Conservation (phyloP, 2,797 vertebrate genomes). For the Tachyglossus aculeatus region DNA sequence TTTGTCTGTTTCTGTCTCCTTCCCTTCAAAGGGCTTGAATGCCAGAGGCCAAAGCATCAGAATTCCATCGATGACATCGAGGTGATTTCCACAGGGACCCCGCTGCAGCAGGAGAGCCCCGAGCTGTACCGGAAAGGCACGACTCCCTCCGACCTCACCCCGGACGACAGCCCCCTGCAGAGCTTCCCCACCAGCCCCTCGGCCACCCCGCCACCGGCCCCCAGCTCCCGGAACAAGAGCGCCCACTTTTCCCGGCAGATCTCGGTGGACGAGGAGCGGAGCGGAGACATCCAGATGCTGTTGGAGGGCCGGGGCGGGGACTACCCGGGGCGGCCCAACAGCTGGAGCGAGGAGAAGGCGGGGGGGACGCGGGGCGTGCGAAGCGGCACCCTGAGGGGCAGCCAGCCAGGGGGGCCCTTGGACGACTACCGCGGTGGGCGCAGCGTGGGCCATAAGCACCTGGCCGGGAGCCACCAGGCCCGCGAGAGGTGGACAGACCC, state of each 20-base stretch:
- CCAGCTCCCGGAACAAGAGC: constrained; percentile 79
- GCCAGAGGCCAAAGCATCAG: constrained; percentile 91
- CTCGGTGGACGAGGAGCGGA: constrained; percentile 88
- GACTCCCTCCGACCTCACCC: constrained; percentile 88
- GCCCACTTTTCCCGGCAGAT: constrained; percentile 90
- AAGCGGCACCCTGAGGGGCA: constrained; percentile 72
- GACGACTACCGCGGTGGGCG: constrained; percentile 84
- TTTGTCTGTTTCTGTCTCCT: not conserved
- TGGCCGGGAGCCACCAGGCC: constrained; percentile 87
- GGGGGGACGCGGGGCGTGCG: constrained; percentile 65
- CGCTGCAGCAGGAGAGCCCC: constrained; percentile 86
- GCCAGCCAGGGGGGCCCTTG: constrained; percentile 78
- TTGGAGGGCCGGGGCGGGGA: constrained; percentile 88
- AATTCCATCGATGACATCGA: constrained; percentile 91
- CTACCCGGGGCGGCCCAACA: constrained; percentile 82
- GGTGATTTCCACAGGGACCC: constrained; percentile 87
- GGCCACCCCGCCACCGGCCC: constrained; percentile 76
- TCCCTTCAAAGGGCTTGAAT: constrained; percentile 84
- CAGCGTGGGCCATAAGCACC: constrained; percentile 86
- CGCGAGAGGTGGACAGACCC: constrained; percentile 90
- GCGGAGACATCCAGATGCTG: constrained; percentile 92
- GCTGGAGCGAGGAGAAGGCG: constrained; percentile 86
- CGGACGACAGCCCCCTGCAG: constrained; percentile 88
- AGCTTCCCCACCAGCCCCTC: constrained; percentile 88
- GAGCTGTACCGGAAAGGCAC: constrained; percentile 95